These are phyloP conservation scores for Eristalinus aeneus DNA, from an alignment of 2,888 invertebrate species.

Conservation along the genomic window DNA sequence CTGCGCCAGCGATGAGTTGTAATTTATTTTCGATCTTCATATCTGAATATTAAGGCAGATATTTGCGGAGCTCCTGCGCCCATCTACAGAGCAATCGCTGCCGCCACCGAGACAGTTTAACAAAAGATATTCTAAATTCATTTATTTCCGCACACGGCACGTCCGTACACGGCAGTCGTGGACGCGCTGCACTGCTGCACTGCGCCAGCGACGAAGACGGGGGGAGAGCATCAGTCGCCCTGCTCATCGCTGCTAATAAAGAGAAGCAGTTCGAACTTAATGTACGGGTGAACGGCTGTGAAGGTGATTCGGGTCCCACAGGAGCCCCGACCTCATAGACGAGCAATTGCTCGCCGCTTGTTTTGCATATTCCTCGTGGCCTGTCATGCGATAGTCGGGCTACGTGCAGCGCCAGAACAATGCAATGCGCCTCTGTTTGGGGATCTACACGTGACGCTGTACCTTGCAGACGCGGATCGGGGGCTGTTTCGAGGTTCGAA, in stretches of 20 bases:
- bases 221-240: background rate
- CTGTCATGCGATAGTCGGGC: conserved; percentile 24
- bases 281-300: conserved; percentile 48
- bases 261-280: conserved; percentile 49
- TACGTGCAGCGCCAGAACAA: conserved; percentile 39
- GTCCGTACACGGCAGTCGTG: conserved; percentile 47
- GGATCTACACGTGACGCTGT: conserved; percentile 38
- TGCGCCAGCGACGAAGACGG: conserved; percentile 8
- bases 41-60: conserved; percentile 55
- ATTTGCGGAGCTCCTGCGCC: conserved; percentile 39
- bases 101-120: conserved; percentile 32
- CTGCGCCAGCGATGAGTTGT: conserved; percentile 34
- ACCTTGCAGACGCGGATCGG: background rate
- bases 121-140: conserved; percentile 51
- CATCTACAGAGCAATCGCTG: conserved; percentile 19
- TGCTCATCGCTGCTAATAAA: conserved; percentile 38
- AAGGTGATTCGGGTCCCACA: conserved; percentile 40
- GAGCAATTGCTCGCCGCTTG: conserved; percentile 17
- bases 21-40: conserved; percentile 63
- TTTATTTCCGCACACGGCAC: conserved; percentile 42
- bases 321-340: conserved; percentile 42
- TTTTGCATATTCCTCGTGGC: conserved; percentile 52
- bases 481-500: conserved; percentile 5
- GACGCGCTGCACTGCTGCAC: conserved; percentile 22
- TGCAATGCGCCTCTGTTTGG: conserved; percentile 20